These are phyloP conservation scores for Hoplostethus mediterraneus DNA, from an alignment of 2,797 vertebrate genomes.

Conservation along the genomic window DNA sequence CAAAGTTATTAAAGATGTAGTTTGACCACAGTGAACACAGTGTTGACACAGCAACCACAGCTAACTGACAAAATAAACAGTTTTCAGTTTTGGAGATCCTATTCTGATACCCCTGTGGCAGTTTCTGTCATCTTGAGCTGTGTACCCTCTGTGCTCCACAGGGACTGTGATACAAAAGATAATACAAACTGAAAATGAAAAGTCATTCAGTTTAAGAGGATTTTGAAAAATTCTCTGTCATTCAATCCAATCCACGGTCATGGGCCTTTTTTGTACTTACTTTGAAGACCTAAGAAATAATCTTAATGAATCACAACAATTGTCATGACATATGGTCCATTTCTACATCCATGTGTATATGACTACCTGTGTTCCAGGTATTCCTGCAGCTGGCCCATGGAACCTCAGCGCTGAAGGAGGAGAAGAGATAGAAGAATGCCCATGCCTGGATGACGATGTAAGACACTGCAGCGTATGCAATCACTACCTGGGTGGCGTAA, in stretches of 20 bases:
- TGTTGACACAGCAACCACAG: not conserved
- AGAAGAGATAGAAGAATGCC: constrained; percentile 83
- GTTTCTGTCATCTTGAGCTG: too few species aligned
- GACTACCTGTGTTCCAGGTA: constrained; percentile 78
- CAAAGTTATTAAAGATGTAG: not conserved
- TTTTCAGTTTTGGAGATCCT: not conserved
- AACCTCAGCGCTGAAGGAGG: constrained; percentile 74
- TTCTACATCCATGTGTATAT: not conserved
- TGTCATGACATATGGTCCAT: not conserved
- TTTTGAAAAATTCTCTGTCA: not conserved
- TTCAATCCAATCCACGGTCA: not conserved
- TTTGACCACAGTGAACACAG: not conserved
- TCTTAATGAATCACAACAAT: not conserved
- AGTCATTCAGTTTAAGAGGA: too few species aligned
- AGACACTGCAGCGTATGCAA: constrained; percentile 74
- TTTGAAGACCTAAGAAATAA: not conserved
- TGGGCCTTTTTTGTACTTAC: not conserved
- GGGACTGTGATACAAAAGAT: not conserved
- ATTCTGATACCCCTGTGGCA: too few species aligned
- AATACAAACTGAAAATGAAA: constrained; percentile 8
- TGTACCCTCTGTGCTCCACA: not conserved
- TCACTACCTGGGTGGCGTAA: constrained; percentile 77
- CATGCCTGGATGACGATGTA: constrained; percentile 82
- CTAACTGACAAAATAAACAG: not conserved
- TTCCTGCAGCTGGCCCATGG: constrained; percentile 81